These are phyloP conservation scores for Cataglyphis hispanica DNA, from an alignment of 1,140 invertebrate species.

Conservation along the genomic window DNA sequence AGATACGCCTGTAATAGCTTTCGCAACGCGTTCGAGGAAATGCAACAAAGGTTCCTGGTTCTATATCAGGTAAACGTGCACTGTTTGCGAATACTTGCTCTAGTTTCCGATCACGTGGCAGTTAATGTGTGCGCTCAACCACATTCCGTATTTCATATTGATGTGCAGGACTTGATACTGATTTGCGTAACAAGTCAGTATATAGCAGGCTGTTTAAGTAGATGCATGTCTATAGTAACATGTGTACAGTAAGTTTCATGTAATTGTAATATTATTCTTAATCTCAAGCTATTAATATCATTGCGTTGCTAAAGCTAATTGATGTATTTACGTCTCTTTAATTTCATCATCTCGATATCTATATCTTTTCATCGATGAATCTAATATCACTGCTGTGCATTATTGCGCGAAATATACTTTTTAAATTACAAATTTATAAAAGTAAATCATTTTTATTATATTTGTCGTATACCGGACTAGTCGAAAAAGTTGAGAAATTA, in stretches of 20 bases:
- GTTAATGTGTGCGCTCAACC: conserved; percentile 72
- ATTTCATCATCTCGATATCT: not conserved
- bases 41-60: conserved; percentile 67
- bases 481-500: not conserved
- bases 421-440: not conserved
- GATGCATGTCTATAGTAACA: not conserved
- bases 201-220: conserved; percentile 3
- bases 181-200: conserved; percentile 48
- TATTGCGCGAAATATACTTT: not conserved
- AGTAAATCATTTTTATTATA: not conserved
- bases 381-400: not conserved
- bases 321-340: not conserved
- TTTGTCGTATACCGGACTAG: not conserved
- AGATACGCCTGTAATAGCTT: conserved; percentile 60
- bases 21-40: conserved; percentile 48
- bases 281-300: conserved; percentile 21
- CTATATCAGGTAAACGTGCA: conserved; percentile 70
- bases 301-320: not conserved
- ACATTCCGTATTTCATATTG: conserved; percentile 73
- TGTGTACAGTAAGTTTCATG: not conserved
- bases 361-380: not conserved
- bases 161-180: conserved; percentile 56
- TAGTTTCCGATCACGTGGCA: conserved; percentile 71
- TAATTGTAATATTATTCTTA: conserved; percentile 28
- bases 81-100: conserved; percentile 71